Conservation (phyloP, 2,888 invertebrate species). For the Nephrotoma guestfalica region DNA sequence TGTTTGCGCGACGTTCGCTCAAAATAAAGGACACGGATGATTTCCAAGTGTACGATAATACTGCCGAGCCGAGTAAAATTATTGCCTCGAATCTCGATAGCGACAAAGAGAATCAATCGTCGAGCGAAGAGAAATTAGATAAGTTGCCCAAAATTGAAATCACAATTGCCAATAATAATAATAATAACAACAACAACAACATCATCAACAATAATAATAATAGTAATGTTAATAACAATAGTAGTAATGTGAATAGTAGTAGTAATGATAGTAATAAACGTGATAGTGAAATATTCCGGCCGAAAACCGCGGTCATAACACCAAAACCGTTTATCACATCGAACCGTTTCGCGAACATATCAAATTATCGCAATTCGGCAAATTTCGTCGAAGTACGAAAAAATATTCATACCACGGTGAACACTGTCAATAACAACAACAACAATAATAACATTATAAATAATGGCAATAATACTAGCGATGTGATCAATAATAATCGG, state of each 20-base stretch:
- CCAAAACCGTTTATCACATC: conserved; percentile 11
- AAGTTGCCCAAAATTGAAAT: conserved; percentile 25
- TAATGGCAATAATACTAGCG: conserved; percentile 8
- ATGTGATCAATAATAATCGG: conserved; percentile 10
- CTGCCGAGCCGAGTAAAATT: conserved; percentile 15
- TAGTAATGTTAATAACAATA: conserved; percentile 18
- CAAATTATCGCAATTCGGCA: conserved; percentile 9
- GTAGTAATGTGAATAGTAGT: conserved; percentile 24
- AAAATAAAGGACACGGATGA: conserved; percentile 60
- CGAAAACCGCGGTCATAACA: conserved; percentile 10
- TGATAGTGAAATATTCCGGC: conserved; percentile 9
- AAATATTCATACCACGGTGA: conserved; percentile 7
- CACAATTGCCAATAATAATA: conserved; percentile 10
- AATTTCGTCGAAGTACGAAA: conserved; percentile 7
- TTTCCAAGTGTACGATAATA: conserved; percentile 28
- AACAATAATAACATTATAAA: conserved; percentile 11
- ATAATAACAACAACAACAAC: conserved; percentile 17
- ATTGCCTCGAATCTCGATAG: conserved; percentile 43
- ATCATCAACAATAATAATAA: conserved; percentile 21
- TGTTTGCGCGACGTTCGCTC: conserved; percentile 64
- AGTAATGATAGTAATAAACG: conserved; percentile 13
- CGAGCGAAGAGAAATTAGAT: conserved; percentile 35
- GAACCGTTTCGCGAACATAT: conserved; percentile 8
- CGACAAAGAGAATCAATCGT: conserved; percentile 55
- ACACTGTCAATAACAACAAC: conserved; percentile 5